Base-by-base conservation (phyloP, 2,888 invertebrate genomes). In the Scaptomyza caliginosa region DNA sequence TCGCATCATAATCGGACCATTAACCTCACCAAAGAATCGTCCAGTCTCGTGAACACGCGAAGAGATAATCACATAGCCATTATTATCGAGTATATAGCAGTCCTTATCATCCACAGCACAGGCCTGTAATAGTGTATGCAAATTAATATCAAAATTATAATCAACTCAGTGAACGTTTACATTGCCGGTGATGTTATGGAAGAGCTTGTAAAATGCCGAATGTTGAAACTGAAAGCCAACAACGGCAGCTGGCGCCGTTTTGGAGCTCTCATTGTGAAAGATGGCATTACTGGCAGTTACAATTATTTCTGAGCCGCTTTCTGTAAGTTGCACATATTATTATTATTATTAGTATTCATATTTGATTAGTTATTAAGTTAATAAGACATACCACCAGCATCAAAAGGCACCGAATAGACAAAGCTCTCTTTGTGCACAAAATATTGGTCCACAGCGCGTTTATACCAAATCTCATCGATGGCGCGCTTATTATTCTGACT, bases 381-480 rank as follows among this genome's bases (percentile, higher is more conserved):
- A 3, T 0, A 2, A 2, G 1, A 70, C 71, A 23, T 32, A 90
- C 90, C 91, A 54, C 90, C 91, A n/a, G 90, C 89, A 89, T 95
- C 94, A 86, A 95, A 94, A 19, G 95, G 95, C 40, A 96, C 94
- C 2, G 95, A 95, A 90, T 96, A 97, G 0, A 97, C 96, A 89
- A 96, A 97, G 82, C 96, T 96, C 26, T 94, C 93, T 0, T 95
- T 94, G 72, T 96, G 93, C 11, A 95, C 92, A 87, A 95, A 95
- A 91, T 97, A 94, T 82, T 96, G 96, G 77, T 97, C 96, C 0
- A 97, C 96, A 0, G 97, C 97, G 11, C 97, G 93, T 67, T 94
- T 94, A 90, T 97, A 97, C 96, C 97, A 97, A 16, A 96, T 93
- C 90, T 97, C 97, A 89, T 97, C 97, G 45, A 96, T 96, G 1